Base-by-base conservation (phyloP, 2,888 invertebrate species). In the Steinernema carpocapsae region DNA sequence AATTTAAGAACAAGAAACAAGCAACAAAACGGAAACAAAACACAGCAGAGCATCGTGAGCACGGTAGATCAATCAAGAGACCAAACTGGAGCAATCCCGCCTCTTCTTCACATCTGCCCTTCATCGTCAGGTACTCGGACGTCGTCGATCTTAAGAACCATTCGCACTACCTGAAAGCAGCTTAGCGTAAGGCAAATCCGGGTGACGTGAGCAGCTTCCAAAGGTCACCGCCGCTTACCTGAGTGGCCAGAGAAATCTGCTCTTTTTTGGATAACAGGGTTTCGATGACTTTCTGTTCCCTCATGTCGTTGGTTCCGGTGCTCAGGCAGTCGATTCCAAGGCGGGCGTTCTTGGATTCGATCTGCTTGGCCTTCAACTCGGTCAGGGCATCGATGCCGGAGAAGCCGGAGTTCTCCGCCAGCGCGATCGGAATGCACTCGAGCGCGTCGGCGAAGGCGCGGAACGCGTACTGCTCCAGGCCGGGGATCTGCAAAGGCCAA, bases 71-170 rank as follows among this genome's bases (percentile, higher is more conserved):
- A 64, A 64, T 14, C 29, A 26, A 26, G 64, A 64, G 64, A 64
- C 64, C 64, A 64, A 32, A 37, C 37, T 37, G 37, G 37, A 37
- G 37, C 37, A 37, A 37, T 37, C 37, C 37, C 37, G 37, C 37
- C 37, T 37, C 37, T 37, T 37, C 37, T 37, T 37, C 37, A 6
- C 10, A 10, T 73, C 76, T 77, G 82, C 77, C 37, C n/a, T 76
- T 86, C 82, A 77, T 89, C 89, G 72, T 88, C 89, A 64, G 91
- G 90, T 76, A 91, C 91, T 82, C 92, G 92, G 51, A 99, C 94
- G 88, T 99, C 99, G 88, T 99, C 99, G 77, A 99, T 99, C 90
- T 99, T 99, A 81, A 99, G 91, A 81, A 99, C 97, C 99, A 99
- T 99, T 89, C 97, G 96, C 72, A 97, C 97, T 78, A 99, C 91